phyloP scores from a whole-genome alignment of 1,140 invertebrate species.

The Varroa destructor region DNA sequence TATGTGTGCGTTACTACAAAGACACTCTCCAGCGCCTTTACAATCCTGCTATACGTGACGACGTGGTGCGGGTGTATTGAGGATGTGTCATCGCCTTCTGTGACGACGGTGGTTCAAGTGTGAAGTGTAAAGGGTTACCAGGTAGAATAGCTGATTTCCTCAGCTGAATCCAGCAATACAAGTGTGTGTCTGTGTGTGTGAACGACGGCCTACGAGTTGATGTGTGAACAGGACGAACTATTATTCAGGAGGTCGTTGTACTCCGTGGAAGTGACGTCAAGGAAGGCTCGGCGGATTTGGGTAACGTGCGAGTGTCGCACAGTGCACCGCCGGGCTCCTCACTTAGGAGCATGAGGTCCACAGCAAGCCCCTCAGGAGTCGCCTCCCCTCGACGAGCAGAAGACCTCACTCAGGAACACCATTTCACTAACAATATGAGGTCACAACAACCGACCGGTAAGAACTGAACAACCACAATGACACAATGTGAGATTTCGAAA shows the following conservation, averaged over 20 bases:
- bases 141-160: too few species aligned
- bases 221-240: neutral
- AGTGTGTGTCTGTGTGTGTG: neutral
- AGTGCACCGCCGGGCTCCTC: too few species aligned
- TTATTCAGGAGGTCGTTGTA: constrained; percentile 11
- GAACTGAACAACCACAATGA: neutral
- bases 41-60: too few species aligned
- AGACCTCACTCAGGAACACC: constrained; percentile 2
- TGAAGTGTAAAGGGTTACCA: too few species aligned
- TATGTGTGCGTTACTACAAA: too few species aligned
- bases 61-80: too few species aligned
- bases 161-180: neutral
- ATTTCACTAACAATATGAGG: neutral
- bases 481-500: neutral
- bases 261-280: neutral
- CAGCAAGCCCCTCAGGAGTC: constrained; percentile 20
- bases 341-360: constrained; percentile 9
- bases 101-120: too few species aligned
- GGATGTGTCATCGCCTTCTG: too few species aligned
- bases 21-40: too few species aligned
- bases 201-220: neutral
- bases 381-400: constrained; percentile 23
- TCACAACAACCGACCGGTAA: neutral
- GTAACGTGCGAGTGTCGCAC: too few species aligned
- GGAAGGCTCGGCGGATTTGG: constrained; percentile 8